These are phyloP conservation scores for Elanus axillaris DNA, from an alignment of 2,113 vertebrate genomes.

Conservation along the genomic window DNA sequence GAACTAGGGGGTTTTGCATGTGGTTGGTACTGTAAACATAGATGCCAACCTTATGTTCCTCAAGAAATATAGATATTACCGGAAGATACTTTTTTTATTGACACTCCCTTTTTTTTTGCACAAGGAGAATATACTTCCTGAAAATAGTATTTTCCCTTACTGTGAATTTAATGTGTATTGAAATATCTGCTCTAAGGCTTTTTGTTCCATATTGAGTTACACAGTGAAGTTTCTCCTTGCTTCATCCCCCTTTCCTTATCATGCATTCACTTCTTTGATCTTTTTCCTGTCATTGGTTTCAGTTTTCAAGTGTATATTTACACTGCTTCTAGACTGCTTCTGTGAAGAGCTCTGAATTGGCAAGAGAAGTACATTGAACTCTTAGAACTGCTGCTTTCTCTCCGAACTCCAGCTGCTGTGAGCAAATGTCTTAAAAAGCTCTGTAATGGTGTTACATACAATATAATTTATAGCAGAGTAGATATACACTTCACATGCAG, in stretches of 20 bases:
- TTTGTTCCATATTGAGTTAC: conserved; percentile 21
- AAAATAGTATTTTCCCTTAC: conserved; percentile 13
- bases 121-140: conserved; percentile 19
- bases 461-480: conserved; percentile 33
- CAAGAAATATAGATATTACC: background rate
- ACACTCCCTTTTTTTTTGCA: background rate
- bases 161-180: conserved; percentile 7
- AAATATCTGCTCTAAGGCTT: background rate
- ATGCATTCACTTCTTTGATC: conserved; percentile 58
- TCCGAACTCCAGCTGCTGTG: conserved; percentile 15
- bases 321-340: conserved; percentile 33
- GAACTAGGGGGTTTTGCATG: background rate
- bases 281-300: conserved; percentile 62
- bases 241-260: conserved; percentile 50
- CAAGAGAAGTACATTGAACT: conserved; percentile 53
- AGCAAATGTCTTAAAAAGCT: conserved; percentile 53
- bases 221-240: conserved; percentile 54
- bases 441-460: background rate
- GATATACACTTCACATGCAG: conserved; percentile 47
- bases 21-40: background rate
- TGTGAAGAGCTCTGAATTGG: conserved; percentile 54
- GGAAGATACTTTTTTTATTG: background rate
- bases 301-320: conserved; percentile 68
- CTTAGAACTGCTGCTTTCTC: conserved; percentile 42
- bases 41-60: background rate